Evolutionary conservation across 2,113 vertebrate genomes (phyloP).

Genomic region (Alethe castanea): DNA sequence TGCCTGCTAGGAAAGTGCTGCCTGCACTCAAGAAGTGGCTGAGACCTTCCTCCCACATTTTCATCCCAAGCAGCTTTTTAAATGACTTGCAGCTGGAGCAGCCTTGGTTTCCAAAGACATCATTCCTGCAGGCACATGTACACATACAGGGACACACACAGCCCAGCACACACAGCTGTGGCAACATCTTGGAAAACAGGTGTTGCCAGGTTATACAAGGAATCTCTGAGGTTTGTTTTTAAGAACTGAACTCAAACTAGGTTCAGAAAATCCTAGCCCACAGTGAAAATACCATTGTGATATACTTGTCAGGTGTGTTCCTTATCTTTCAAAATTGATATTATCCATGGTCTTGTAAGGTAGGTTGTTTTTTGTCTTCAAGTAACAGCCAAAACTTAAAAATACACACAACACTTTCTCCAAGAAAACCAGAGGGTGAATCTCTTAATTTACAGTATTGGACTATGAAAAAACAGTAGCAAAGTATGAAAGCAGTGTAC

Average conservation of each 20-base stretch:
- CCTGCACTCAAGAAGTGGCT: not conserved
- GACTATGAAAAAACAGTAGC: not conserved
- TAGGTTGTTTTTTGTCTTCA: not conserved
- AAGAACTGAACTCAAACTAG: not conserved
- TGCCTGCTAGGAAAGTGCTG: not conserved
- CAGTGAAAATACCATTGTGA: not conserved
- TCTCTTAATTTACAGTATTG: not conserved
- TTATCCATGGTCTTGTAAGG: not conserved
- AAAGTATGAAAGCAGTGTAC: slow-evolving; percentile 4
- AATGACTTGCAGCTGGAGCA: not conserved
- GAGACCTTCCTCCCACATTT: not conserved
- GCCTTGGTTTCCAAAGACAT: not conserved
- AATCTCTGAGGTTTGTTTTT: not conserved
- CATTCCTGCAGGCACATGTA: not conserved
- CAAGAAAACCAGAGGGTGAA: not conserved
- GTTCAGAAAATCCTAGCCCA: not conserved
- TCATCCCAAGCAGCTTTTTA: not conserved
- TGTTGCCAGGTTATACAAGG: not conserved
- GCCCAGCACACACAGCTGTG: not conserved
- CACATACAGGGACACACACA: not conserved
- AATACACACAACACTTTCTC: not conserved
- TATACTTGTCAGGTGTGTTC: not conserved
- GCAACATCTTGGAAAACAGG: not conserved
- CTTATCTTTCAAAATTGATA: not conserved
- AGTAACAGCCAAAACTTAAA: not conserved